These are phyloP conservation scores for Cheiracanthium punctorium DNA, from an alignment of 2,888 invertebrate species.

Conservation along the genomic window DNA sequence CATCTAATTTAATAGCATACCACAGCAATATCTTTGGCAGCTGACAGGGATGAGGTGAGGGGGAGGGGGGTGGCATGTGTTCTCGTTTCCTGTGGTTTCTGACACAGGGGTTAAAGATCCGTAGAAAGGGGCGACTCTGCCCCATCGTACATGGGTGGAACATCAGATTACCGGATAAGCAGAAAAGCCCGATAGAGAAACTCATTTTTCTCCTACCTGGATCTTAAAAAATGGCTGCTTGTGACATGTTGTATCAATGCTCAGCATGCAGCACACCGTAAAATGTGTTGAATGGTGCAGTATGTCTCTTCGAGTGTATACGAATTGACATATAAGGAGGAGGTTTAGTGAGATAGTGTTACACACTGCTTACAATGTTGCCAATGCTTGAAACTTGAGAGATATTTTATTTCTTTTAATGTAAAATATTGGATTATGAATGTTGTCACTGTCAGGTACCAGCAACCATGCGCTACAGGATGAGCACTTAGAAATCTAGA, in stretches of 20 bases:
- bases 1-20: constrained; percentile 7
- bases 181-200: constrained; percentile 8
- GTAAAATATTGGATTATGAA: no score
- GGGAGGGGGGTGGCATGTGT: constrained; percentile 47
- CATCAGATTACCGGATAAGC: constrained; percentile 9
- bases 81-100: constrained; percentile 40
- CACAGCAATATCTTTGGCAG: constrained; percentile 30
- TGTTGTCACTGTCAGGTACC: no score
- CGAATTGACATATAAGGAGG: no score
- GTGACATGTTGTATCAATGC: not conserved
- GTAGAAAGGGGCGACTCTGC: constrained; percentile 18
- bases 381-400: no score
- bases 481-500: no score
- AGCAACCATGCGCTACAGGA: no score
- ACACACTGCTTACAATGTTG: no score
- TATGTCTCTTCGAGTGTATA: no score
- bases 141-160: not conserved
- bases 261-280: not conserved
- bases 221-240: not conserved
- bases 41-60: constrained; percentile 46
- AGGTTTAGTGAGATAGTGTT: no score
- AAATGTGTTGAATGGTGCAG: no score
- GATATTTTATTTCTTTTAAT: no score
- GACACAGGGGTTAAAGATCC: constrained; percentile 41
- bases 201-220: not conserved